Base-by-base conservation (phyloP, 2,888 invertebrate species). In the Ichneumoninae sp. region DNA sequence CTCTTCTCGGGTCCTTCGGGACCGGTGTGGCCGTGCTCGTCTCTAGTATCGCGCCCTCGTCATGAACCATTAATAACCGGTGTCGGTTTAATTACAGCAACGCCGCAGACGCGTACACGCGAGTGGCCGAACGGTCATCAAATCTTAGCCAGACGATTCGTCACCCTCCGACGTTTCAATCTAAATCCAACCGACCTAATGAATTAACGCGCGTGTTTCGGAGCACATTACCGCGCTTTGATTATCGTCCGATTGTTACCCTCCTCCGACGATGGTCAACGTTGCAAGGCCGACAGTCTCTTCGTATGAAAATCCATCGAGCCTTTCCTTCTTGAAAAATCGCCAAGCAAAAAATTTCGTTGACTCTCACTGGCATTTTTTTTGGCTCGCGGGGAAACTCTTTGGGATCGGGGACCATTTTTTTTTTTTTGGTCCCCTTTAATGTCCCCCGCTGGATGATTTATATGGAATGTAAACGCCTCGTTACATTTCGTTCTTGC, bases 121-220 rank as follows among this genome's bases (percentile, higher is more conserved):
- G 74, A 65, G 33, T 66, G 76, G 65, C 47, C 76, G 76, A 66
- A 66, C 76, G 76, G 71, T 36, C 84, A 76, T 84, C 79, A 82
- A 84, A 84, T 82, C 76, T 68, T 71, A 71, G 79, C 65, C 66
- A 47, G 87, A 89, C 90, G 88, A 91, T 91, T 91, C 91, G 91
- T 91, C 90, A 91, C 89, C 91, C 90, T 90, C 89, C 89, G 90
- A 91, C 90, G 87, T 90, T 90, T 90, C 90, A 91, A 91, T 91
- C 91, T 89, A 91, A 91, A 90, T 87, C 83, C 83, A 85, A 83
- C 86, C 87, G 79, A 66, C 86, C 84, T 88, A 89, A 89, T 87
- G 88, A 88, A 90, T 88, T 87, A 87, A 87, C 86, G 85, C 65
- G 78, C 68, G 68, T 62, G 57, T 22, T 62, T 68, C 72, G 75